Evolutionary conservation across 2,797 vertebrate species (phyloP), one percentile per base, ranked within the genome.

Genomic region (Macropodus opercularis): DNA sequence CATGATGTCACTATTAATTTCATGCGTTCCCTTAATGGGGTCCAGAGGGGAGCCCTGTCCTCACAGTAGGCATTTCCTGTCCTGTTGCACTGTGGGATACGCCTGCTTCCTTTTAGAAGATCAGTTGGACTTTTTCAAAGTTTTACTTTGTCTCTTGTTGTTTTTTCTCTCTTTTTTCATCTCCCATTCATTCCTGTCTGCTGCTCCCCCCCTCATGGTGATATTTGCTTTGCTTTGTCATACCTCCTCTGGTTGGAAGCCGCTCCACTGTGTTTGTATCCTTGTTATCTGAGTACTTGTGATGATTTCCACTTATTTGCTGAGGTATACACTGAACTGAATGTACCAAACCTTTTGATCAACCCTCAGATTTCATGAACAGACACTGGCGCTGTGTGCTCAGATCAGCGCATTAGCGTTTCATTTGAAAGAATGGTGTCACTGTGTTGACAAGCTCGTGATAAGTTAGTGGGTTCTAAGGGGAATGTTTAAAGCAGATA

Each of bases 1-100:
- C 91, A 86, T 90, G 91, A 85, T 93, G 93, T 94, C 91, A 92
- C 89, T 91, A 93, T 94, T 95, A 92, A 95, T 94, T 94, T 95
- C 91, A 94, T 88, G 90, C 88, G 86, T 81, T 81, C 71, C 87
- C 91, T 87, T 92, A 91, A 93, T 89, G 80, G 89, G 89, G 88
- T 87, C 85, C 77, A 87, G 89, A 90, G 36, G 79, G 91, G 90
- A 88, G 87, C 84, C 70, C 84, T 87, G 82, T 78, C 87, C 87
- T 90, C 92, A 90, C 89, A 87, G 90, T 68, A 85, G 90, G 91
- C 88, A 87, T 90, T 91, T 81, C 71, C 90, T 91, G 89, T 88
- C 88, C 89, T 66, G 47, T 89, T 90, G 92, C 63, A 64, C 89
- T 91, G 81, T 87, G 81, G 91, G 86, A 91, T 77, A 87, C 86